A percentile compares a stretch with the other conserved stretches of the same genome.
Evolutionary conservation across 2,113 vertebrate species (phyloP).

Genomic region (Gallinago media): DNA sequence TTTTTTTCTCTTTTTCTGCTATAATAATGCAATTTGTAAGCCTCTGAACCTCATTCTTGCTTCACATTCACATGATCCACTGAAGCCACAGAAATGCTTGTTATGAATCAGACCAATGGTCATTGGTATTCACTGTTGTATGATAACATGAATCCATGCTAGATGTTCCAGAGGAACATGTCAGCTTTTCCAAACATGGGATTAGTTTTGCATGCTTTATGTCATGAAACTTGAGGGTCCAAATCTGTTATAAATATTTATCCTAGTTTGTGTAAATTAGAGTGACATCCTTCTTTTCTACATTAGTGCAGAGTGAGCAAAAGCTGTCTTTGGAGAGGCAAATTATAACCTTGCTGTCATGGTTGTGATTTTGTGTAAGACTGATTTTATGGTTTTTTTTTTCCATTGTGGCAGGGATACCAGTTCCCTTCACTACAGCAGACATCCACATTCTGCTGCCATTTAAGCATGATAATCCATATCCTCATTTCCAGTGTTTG

Average conservation of each 20-base stretch:
- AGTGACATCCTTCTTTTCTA: background rate
- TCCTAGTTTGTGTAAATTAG: background rate
- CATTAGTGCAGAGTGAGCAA: background rate
- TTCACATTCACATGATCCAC: background rate
- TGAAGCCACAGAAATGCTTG: background rate
- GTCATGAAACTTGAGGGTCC: background rate
- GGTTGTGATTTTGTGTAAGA: background rate
- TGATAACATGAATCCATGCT: background rate
- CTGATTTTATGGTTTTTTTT: background rate
- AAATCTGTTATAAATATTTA: constrained; percentile 43
- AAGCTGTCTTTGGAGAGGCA: background rate
- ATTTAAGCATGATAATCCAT: background rate
- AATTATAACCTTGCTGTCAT: background rate
- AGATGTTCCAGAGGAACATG: background rate
- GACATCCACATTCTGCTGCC: background rate
- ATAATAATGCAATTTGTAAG: background rate
- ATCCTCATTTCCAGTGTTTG: background rate
- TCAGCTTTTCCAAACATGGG: background rate
- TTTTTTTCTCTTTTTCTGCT: background rate
- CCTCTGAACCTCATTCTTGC: background rate
- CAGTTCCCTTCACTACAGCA: background rate
- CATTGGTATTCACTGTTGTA: background rate
- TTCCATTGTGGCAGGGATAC: background rate
- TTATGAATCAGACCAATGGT: background rate
- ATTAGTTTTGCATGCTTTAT: constrained; percentile 7